Base-by-base conservation (phyloP, 2,797 vertebrate species). In the Girardinus metallicus region DNA sequence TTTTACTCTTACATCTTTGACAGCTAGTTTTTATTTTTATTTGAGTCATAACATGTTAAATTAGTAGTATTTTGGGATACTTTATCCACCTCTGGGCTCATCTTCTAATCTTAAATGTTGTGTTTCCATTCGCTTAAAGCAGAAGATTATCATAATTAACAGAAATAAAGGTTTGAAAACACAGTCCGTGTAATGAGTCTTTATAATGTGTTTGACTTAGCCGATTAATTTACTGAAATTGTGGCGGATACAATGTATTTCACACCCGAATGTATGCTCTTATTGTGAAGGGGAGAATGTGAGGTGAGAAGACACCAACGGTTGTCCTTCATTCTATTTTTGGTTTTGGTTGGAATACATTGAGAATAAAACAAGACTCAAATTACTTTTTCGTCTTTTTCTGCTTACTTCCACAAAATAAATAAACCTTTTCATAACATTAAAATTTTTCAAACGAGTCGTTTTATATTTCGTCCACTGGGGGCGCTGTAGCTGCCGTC, bases 401-500 rank as follows among this genome's bases (percentile, higher is more conserved):
- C n/a, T n/a, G n/a, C n/a, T n/a, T n/a, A n/a, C n/a, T n/a, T n/a
- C n/a, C n/a, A n/a, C n/a, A n/a, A n/a, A n/a, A 39, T 68, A 68
- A 68, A 39, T 41, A 4, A 41, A 41, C 4, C 39, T 41, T 26
- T 70, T 5, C 26, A 26, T n/a, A 70, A 13, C 8, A 29, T 26
- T 7, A 2, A 4, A 29, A 18, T 31, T 11, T 29, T 43, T 74
- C 39, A 3, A 5, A 5, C 41, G 16, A 13, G 11, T 46, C 26
- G 0, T 47, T 70, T 16, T 36, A 72, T 34, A 43, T 57, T 11
- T 16, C 15, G 0, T 62, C 89, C 89, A 23, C 49, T 31, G 1
- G 86, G 47, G 90, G 81, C 81, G 88, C 85, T 78, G 31, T 6
- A 1, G 53, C 5, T 2, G 76, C 9, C 1, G 51, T 60, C 73